Evolutionary conservation across 2,113 vertebrate species (phyloP), one percentile per base, ranked within the genome.

Genomic region (Onychostruthus taczanowskii): DNA sequence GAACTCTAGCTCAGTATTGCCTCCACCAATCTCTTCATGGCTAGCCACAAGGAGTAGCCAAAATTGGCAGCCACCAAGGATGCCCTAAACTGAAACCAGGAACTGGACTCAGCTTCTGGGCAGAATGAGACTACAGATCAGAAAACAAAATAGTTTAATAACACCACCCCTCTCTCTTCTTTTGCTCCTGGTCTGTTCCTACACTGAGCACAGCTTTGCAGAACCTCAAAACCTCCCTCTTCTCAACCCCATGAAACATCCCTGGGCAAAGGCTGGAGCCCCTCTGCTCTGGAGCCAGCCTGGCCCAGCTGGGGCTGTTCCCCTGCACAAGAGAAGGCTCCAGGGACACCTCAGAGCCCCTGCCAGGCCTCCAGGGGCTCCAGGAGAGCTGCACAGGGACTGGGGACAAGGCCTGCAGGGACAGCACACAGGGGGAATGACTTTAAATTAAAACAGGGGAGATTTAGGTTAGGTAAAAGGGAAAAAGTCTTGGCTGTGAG

Each of bases 211-310:
- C 31, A 73, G 5, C 50, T 67, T 55, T 55, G 28, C 16, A 62
- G 31, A 69, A 44, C 26, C 7, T 31, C 13, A 3, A 31, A 80
- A 46, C 8, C 7, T 68, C 35, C 13, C 47, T 61, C 4, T 19
- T 67, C 41, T 12, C 0, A 8, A 28, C 13, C 5, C 13, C 19
- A 2, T 13, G 4, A 43, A 43, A 12, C 7, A 27, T 4, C 20
- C 2, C 3, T 1, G 17, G 33, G 21, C 19, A 27, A 59, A 4
- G 7, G 11, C 21, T 59, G 63, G 31, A 74, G 33, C 13, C 16
- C 10, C 35, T 81, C 27, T 68, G 33, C 69, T 68, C 6, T 53
- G n/a, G 3, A 68, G 39, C 6, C 46, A 68, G 39, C 2, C 62
- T 53, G 46, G 13, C 6, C 41, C 0, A 68, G 39, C 6, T 68